phyloP scores from a whole-genome alignment of 2,113 vertebrate species.

The Eulacestoma nigropectus region DNA sequence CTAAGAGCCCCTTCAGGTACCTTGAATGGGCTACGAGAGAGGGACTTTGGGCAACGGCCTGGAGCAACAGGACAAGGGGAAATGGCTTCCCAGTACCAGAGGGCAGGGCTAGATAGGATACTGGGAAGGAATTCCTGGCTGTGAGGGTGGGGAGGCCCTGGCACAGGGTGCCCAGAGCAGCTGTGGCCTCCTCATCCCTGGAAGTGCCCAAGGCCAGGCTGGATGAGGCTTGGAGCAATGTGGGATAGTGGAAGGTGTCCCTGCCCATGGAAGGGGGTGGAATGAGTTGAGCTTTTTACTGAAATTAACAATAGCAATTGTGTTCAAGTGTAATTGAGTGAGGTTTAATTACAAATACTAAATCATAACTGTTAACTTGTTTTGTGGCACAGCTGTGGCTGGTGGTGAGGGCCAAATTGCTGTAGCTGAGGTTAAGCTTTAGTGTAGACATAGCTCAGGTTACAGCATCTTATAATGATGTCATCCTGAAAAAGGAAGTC shows the following conservation, averaged over 20 bases:
- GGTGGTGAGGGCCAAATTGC: not conserved
- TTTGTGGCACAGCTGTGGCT: not conserved
- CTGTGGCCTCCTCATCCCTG: not conserved
- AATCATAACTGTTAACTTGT: not conserved
- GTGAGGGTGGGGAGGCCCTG: rapidly evolving
- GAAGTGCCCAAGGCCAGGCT: rapidly evolving
- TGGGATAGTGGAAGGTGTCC: rapidly evolving
- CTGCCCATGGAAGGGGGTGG: not conserved
- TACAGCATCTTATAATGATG: not conserved
- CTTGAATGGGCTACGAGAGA: too few species aligned
- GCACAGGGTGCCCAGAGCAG: not conserved
- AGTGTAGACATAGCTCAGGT: not conserved
- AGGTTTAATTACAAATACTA: not conserved
- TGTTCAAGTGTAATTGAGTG: not conserved
- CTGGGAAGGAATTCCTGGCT: rapidly evolving
- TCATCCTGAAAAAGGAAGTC: constrained; percentile 31
- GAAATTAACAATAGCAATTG: not conserved
- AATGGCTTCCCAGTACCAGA: not conserved
- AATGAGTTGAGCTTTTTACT: not conserved
- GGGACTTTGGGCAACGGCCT: not conserved
- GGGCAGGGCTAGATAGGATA: rapidly evolving
- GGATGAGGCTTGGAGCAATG: rapidly evolving
- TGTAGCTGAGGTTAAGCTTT: not conserved
- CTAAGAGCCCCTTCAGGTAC: not conserved
- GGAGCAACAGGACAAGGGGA: rapidly evolving